Percentiles rank a stretch among this genome's conserved stretches.
Conservation (phyloP, 2,113 vertebrate species). For the Urocynchramus pylzowi region DNA sequence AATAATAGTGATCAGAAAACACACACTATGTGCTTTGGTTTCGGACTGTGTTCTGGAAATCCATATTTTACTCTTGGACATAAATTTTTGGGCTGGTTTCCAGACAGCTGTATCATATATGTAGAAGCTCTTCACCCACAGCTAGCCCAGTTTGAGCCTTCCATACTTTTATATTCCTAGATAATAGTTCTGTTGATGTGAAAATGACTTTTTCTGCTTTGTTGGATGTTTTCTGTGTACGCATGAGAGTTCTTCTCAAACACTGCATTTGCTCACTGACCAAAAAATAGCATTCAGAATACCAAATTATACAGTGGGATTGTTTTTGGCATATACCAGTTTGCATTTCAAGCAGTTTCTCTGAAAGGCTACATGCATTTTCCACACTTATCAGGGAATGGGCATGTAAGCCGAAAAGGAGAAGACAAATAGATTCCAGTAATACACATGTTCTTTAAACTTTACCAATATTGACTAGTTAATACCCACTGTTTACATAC, state of each 20-base stretch:
- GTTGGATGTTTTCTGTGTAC: constrained; percentile 47
- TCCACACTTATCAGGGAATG: background rate
- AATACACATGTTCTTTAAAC: constrained; percentile 16
- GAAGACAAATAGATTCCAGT: constrained; percentile 6
- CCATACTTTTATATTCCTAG: background rate
- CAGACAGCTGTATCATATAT: background rate
- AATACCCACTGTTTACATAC: constrained; percentile 24
- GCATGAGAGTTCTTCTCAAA: constrained; percentile 53
- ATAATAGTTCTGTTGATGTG: constrained; percentile 59
- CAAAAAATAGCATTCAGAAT: constrained; percentile 60
- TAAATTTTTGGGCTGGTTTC: background rate
- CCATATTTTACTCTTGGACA: background rate
- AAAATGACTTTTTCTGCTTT: constrained; percentile 64
- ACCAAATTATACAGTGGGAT: constrained; percentile 52
- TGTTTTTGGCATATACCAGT: constrained; percentile 21
- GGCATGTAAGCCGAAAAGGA: background rate
- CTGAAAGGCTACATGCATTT: constrained; percentile 16
- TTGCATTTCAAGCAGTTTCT: constrained; percentile 62
- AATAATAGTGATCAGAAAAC: background rate
- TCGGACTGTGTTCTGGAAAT: background rate
- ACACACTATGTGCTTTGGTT: background rate
- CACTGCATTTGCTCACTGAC: constrained; percentile 69
- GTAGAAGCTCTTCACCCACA: background rate
- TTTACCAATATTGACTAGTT: constrained; percentile 33
- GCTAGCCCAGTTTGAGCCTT: background rate